Evolutionary conservation across 1,140 invertebrate genomes (phyloP), one percentile per base, ranked within the genome.

Genomic region (Ruditapes philippinarum): DNA sequence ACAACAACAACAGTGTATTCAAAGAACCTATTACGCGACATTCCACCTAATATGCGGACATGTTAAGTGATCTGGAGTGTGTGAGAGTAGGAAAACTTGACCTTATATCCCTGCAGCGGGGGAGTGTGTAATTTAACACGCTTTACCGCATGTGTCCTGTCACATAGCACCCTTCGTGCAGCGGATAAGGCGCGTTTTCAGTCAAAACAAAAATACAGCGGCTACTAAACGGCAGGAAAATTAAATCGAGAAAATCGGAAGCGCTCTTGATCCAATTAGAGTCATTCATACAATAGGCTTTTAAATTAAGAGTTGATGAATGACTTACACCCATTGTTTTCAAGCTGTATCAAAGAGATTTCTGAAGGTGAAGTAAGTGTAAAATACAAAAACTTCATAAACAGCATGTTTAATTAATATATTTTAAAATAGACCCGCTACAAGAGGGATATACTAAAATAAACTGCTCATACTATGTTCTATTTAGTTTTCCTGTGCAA

Each of bases 161-260:
- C 65, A 70, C 65, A 40, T 70, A 40, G 38, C 65, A 38, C 65
- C 65, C 9, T 38, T 22, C 33, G 36, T 70, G 65, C 65, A 70
- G 65, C 65, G 65, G 65, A 70, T 70, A 70, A 70, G 65, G 65
- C 65, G 65, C 65, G 65, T 70, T 70, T 22, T 1, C 65, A 70
- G 65, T 70, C 65, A 70, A 17, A 70, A 70, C 33, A 70, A 70
- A 38, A 40, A 4, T 31, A 1, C n/a, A 45, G 65, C 9, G 36
- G 65, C 14, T 33, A 70, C 65, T 70, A 25, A 38, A 70, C 36
- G 38, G 65, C 65, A 70, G 65, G 65, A 70, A 70, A 70, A 70
- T 70, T 70, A 70, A 70, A 70, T 38, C 65, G 65, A 17, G 31
- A 70, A 70, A 70, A 70, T 70, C 65, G 65, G 65, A 70, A 70